Evolutionary conservation across 2,888 invertebrate genomes (phyloP).

Genomic region (Mythimna albipuncta): DNA sequence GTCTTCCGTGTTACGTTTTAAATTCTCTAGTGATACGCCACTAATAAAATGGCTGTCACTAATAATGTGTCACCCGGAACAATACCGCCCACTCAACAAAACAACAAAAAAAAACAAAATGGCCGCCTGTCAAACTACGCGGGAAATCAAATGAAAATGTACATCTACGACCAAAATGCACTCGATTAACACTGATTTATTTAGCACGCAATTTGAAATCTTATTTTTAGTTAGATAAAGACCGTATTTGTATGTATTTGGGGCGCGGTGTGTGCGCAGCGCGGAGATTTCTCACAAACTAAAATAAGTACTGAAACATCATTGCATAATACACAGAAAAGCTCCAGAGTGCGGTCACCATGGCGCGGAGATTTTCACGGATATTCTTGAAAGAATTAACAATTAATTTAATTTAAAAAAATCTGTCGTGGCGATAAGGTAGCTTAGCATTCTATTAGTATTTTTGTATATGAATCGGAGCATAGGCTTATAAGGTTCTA

Average conservation of each 20-base stretch:
- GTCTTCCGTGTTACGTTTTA: conserved; percentile 16
- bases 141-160: conserved; percentile 54
- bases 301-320: conserved; percentile 86
- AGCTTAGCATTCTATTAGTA: too few relatives aligned
- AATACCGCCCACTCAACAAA: conserved; percentile 72
- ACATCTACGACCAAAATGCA: conserved; percentile 54
- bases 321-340: conserved; percentile 89
- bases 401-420: too few relatives aligned
- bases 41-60: conserved; percentile 37
- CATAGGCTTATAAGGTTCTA: too few relatives aligned
- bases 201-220: conserved; percentile 47
- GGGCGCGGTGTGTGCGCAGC: conserved; percentile 74
- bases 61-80: conserved; percentile 70
- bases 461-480: too few relatives aligned
- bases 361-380: conserved; percentile 63
- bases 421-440: too few relatives aligned
- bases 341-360: conserved; percentile 78
- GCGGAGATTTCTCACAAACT: conserved; percentile 83
- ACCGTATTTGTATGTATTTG: conserved; percentile 65
- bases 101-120: conserved; percentile 72
- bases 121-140: conserved; percentile 68
- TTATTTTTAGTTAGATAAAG: conserved; percentile 39
- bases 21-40: conserved; percentile 19
- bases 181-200: conserved; percentile 47
- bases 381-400: conserved; percentile 27